Percentiles rank a stretch among this genome's conserved stretches.
phyloP scores from a whole-genome alignment of 1,140 invertebrate species.

The Andrena cerasifolii region DNA sequence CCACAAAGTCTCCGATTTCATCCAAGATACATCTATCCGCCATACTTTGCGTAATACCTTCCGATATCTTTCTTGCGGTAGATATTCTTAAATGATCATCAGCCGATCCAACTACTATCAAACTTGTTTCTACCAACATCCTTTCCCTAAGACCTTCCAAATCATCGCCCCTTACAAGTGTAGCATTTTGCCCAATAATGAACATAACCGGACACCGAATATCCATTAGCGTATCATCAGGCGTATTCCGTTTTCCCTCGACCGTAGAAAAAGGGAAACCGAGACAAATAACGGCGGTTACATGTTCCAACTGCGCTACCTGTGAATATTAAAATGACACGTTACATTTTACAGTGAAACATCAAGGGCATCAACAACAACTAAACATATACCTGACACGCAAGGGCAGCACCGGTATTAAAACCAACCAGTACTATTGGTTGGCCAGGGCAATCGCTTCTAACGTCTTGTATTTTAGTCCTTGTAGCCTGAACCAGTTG shows the following conservation, averaged over 20 bases:
- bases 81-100: conserved; percentile 90
- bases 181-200: conserved; percentile 90
- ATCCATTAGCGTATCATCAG: conserved; percentile 90
- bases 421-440: conserved; percentile 91
- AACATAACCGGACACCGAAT: conserved; percentile 90
- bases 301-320: conserved; percentile 85
- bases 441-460: conserved; percentile 86
- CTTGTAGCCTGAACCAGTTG: conserved; percentile 87
- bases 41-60: conserved; percentile 91
- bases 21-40: conserved; percentile 91
- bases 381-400: conserved; percentile 83
- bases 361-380: too few relatives aligned
- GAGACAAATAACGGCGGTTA: conserved; percentile 90
- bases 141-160: conserved; percentile 90
- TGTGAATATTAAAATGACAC: conserved; percentile 56
- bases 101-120: conserved; percentile 92
- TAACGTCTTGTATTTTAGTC: conserved; percentile 88
- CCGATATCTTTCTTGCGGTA: conserved; percentile 87
- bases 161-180: conserved; percentile 86
- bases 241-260: conserved; percentile 89
- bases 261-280: conserved; percentile 91
- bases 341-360: neutral
- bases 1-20: conserved; percentile 86
- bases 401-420: conserved; percentile 88
- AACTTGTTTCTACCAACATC: conserved; percentile 89